Evolutionary conservation across 1,140 invertebrate genomes (phyloP).

Genomic region (Protaetia brevitarsis): DNA sequence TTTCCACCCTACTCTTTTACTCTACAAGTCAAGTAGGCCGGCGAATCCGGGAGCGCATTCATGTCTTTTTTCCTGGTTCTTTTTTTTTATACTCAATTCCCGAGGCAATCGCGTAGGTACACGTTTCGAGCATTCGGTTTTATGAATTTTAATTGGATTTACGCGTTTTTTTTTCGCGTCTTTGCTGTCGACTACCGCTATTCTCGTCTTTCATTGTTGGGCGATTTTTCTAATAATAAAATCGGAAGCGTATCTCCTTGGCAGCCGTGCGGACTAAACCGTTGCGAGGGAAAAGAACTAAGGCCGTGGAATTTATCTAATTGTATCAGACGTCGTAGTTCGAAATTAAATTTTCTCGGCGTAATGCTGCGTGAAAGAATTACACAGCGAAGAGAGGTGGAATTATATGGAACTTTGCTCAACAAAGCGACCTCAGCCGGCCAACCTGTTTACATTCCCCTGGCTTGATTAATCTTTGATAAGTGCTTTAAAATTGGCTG

Average conservation of each 20-base stretch:
- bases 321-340: not conserved
- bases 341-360: not conserved
- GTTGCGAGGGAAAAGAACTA: not conserved
- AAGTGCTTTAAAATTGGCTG: too few relatives aligned
- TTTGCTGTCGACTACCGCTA: too few relatives aligned
- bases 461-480: too few relatives aligned
- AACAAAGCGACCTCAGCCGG: too few relatives aligned
- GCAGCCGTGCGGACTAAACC: not conserved
- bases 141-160: constrained; percentile 19
- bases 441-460: too few relatives aligned
- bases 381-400: too few relatives aligned
- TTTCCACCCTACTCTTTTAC: not conserved
- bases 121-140: not conserved
- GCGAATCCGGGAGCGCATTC: not conserved
- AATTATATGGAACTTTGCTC: too few relatives aligned
- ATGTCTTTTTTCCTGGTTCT: not conserved
- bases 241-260: not conserved
- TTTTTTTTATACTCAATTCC: not conserved
- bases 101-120: not conserved
- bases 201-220: constrained; percentile 7
- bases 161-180: not conserved
- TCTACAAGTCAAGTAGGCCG: not conserved
- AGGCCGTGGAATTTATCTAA: not conserved
- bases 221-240: constrained; percentile 6
- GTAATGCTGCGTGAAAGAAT: not conserved